A percentile compares a stretch with the other conserved stretches of the same genome.
Conservation (phyloP, 1,140 invertebrate genomes). For the Mya arenaria region DNA sequence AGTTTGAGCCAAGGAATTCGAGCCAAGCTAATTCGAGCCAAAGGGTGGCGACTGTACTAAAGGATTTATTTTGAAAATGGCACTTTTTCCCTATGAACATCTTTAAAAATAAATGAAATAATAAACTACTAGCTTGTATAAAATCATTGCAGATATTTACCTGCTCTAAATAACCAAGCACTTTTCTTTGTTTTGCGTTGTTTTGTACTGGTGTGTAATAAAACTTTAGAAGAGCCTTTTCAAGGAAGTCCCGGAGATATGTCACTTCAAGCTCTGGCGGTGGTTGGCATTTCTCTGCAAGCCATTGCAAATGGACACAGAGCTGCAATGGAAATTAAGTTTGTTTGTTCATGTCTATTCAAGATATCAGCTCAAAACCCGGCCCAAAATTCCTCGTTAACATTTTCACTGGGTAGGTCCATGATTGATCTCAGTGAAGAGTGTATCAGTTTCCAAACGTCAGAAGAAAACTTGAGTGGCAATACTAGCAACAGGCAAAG, state of each 20-base stretch:
- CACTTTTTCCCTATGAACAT: no score
- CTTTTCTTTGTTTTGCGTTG: slow-evolving; percentile 58
- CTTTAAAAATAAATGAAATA: no score
- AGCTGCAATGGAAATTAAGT: slow-evolving; percentile 56
- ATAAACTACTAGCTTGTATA: no score
- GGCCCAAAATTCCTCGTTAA: neutral
- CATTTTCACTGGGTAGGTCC: neutral
- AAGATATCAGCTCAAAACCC: neutral
- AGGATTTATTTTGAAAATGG: no score
- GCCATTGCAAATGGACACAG: slow-evolving; percentile 62
- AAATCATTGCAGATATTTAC: no score
- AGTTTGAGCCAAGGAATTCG: no score
- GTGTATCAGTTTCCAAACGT: neutral
- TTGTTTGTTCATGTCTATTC: neutral
- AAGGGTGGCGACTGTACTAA: no score
- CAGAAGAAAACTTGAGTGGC: no score
- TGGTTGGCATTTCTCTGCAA: slow-evolving; percentile 43
- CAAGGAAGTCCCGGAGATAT: slow-evolving; percentile 55
- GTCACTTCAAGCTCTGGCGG: slow-evolving; percentile 40
- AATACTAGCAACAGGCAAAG: no score
- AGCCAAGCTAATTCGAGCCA: no score
- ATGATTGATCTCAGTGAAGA: no score
- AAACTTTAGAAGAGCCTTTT: slow-evolving; percentile 53
- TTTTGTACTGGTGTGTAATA: slow-evolving; percentile 68
- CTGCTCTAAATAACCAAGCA: slow-evolving; percentile 63